phyloP scores from a whole-genome alignment of 2,113 vertebrate species.

The Malurus alboscapulatus region DNA sequence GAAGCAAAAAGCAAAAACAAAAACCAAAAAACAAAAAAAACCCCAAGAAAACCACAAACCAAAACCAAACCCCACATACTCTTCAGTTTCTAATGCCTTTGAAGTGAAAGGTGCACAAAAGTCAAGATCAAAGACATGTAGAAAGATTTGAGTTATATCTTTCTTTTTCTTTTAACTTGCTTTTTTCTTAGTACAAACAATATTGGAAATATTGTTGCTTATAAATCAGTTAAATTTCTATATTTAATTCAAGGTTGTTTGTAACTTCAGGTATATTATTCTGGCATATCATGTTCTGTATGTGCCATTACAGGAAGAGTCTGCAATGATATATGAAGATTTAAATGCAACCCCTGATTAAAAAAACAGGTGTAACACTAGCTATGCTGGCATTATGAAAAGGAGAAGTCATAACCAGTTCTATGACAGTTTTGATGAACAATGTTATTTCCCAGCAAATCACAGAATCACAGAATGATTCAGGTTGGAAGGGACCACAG shows the following conservation, averaged over 20 bases:
- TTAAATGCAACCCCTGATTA: not conserved
- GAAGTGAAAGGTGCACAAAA: not conserved
- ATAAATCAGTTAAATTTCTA: not conserved
- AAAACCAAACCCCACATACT: not conserved
- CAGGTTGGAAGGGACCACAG: not conserved
- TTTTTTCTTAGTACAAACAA: not conserved
- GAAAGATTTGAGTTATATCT: not conserved
- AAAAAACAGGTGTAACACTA: not conserved
- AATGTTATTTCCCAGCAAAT: not conserved
- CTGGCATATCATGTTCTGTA: not conserved
- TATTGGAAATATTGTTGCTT: not conserved
- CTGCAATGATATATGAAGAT: not conserved
- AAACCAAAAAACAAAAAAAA: not conserved
- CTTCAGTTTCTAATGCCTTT: not conserved
- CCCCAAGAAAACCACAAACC: not conserved
- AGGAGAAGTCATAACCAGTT: not conserved
- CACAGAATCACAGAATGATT: not conserved
- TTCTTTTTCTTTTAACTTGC: not conserved
- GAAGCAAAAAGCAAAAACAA: not conserved
- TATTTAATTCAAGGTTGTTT: not conserved
- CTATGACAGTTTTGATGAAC: not conserved
- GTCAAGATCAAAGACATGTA: not conserved
- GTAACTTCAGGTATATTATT: not conserved
- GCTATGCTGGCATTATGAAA: not conserved
- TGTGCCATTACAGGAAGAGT: not conserved